These are phyloP conservation scores for Callaeas wilsoni DNA, from an alignment of 2,113 vertebrate species.

Conservation along the genomic window DNA sequence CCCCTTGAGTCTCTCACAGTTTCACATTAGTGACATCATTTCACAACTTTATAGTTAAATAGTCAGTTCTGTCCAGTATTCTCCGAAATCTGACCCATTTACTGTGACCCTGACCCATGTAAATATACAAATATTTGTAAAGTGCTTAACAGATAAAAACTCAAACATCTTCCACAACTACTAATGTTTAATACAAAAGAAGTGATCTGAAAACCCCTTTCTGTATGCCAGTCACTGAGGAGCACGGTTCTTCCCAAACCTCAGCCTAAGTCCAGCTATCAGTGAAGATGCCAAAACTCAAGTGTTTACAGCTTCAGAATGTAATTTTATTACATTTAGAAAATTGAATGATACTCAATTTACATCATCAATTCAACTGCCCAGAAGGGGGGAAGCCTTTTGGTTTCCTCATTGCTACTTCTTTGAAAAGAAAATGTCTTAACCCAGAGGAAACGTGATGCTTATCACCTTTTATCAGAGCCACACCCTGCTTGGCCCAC, in stretches of 20 bases:
- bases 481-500: background rate
- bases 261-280: background rate
- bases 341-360: background rate
- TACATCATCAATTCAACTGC: background rate
- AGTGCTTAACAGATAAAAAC: background rate
- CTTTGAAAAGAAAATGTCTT: background rate
- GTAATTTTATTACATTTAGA: background rate
- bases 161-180: background rate
- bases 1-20: background rate
- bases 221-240: background rate
- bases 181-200: background rate
- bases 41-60: fast-evolving
- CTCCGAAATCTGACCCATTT: background rate
- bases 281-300: background rate
- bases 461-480: background rate
- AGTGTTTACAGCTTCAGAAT: background rate
- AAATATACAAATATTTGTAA: background rate
- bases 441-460: background rate
- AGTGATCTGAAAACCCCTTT: background rate
- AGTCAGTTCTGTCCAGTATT: background rate
- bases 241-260: background rate
- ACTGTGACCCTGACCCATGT: background rate
- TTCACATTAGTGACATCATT: background rate
- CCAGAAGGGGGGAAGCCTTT: background rate
- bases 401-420: background rate